Evolutionary conservation across 1,140 invertebrate species (phyloP), one percentile per base, ranked within the genome.

Genomic region (Lasaia peninsularis): DNA sequence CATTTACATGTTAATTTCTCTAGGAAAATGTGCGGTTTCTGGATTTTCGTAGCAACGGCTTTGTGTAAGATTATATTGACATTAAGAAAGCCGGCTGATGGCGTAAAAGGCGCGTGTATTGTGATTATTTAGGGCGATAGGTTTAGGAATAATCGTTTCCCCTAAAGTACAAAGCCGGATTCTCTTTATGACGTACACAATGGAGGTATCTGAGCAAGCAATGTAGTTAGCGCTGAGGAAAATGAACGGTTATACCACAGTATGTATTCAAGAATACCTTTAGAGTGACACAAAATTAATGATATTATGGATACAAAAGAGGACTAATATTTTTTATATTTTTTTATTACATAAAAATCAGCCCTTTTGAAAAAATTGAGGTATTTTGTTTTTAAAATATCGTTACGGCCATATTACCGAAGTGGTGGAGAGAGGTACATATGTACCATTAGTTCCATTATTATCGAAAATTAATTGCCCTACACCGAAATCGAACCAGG

Each of bases 21-120:
- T 20, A 10, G 8, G 40, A 44, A 44, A 44, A 44, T 18, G 40
- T 44, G 18, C 40, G 40, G 40, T 44, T 44, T 44, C 40, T 44
- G 40, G 18, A 44, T 44, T 44, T 44, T 44, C 40, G 4, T 44
- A 21, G n/a, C 40, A 48, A 48, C 40, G 18, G 18, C 9, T 5
- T 11, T n/a, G 11, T 48, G 18, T 48, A 48, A 48, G 40, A 20
- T 21, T 21, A 21, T n/a, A 11, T 48, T 21, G 18, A 48, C 40
- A 18, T 48, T 48, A 10, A 21, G 40, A 20, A 48, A 48, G 16
- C 40, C 40, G 9, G 40, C 11, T 20, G 10, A 48, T 20, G 14
- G 16, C 40, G 20, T 48, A 16, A 44, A 9, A 20, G 20, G 16
- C 40, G 37, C 18, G 18, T 18, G 37, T 18, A 44, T 44, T 10